These are phyloP conservation scores for Herpailurus yagouaroundi DNA, from an alignment of 2,113 vertebrate genomes.

Conservation along the genomic window DNA sequence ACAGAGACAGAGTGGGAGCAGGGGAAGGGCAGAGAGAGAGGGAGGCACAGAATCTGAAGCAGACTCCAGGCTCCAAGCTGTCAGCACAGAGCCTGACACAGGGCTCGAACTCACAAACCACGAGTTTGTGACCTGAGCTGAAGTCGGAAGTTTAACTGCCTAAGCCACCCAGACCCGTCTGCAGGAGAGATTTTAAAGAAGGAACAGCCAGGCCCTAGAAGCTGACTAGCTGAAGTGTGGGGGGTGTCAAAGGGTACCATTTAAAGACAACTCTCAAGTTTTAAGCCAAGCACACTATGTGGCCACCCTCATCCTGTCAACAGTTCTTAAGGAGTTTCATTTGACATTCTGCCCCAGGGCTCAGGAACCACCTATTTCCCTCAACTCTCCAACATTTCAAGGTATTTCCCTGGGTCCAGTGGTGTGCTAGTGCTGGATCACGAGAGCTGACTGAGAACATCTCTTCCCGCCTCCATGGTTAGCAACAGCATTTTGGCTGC, in stretches of 20 bases:
- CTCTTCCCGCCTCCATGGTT: neutral
- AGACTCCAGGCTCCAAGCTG: too few relatives aligned
- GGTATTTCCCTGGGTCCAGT: neutral
- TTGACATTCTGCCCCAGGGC: neutral
- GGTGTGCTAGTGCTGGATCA: neutral
- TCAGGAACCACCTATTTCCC: neutral
- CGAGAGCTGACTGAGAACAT: neutral
- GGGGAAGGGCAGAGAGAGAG: too few relatives aligned
- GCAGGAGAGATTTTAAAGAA: neutral
- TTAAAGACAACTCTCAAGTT: neutral
- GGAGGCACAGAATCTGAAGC: too few relatives aligned
- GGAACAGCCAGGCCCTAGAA: neutral
- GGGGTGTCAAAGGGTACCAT: neutral
- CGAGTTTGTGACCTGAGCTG: too few relatives aligned
- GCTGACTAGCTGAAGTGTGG: neutral
- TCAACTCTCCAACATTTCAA: neutral
- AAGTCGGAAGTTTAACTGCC: too few relatives aligned
- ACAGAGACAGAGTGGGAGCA: too few relatives aligned
- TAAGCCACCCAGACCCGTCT: too few relatives aligned
- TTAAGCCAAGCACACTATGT: neutral
- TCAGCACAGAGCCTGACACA: too few relatives aligned
- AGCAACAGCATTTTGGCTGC: neutral
- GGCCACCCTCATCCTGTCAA: neutral
- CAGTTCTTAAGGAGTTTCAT: neutral
- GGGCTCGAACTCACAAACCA: too few relatives aligned